A percentile compares a stretch with the other conserved stretches of the same genome.
Conservation (phyloP, 37 sponge, comb jelly and placozoan genomes). For the Bolinopsis microptera region DNA sequence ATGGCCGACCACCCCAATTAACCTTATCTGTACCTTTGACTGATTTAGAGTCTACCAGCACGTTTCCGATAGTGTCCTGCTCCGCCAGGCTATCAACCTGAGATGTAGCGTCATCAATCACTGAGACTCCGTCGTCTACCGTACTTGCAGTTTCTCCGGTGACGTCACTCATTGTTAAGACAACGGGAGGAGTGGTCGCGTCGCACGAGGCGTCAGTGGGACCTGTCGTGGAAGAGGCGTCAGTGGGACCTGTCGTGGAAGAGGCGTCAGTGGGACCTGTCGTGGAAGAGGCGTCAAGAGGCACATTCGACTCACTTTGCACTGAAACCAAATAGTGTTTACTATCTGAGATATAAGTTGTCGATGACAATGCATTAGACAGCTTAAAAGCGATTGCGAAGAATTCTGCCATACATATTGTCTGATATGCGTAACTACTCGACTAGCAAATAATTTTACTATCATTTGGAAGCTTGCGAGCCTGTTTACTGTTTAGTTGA, state of each 20-base stretch:
- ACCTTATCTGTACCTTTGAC: conserved; percentile 56
- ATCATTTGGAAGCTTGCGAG: too few relatives aligned
- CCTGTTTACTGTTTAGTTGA: too few relatives aligned
- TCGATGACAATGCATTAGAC: too few relatives aligned
- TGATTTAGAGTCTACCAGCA: conserved; percentile 20
- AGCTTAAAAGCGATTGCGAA: too few relatives aligned
- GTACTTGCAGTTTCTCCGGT: conserved; percentile 45
- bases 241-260: neutral
- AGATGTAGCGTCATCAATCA: conserved; percentile 48
- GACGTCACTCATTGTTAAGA: conserved; percentile 25
- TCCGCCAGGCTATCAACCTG: conserved; percentile 59
- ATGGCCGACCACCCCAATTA: too few relatives aligned
- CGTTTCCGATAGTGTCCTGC: conserved; percentile 48
- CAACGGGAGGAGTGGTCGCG: conserved; percentile 47
- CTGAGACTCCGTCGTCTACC: conserved; percentile 18
- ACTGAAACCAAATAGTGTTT: too few relatives aligned
- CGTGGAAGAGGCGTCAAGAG: neutral
- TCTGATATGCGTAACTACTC: too few relatives aligned
- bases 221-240: neutral
- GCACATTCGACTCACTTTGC: neutral
- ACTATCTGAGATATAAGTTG: too few relatives aligned
- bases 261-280: neutral
- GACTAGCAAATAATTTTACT: too few relatives aligned
- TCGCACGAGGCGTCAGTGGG: neutral
- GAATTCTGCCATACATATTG: too few relatives aligned